Base-by-base conservation (phyloP, 2,113 vertebrate species). In the Nothoprocta pentlandii region DNA sequence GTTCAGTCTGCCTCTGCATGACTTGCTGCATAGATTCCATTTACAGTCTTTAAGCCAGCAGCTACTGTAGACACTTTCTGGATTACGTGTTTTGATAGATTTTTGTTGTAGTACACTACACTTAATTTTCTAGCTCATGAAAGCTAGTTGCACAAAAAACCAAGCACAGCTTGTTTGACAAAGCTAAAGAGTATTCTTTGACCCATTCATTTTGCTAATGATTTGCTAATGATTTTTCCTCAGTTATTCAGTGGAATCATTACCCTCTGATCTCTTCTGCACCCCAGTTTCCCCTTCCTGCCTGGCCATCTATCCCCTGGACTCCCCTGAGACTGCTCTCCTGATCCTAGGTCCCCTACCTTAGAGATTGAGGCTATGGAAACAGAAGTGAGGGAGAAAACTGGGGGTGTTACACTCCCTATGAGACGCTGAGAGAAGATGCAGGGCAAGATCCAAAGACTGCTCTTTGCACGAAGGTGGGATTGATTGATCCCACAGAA, bases 31-130 rank as follows among this genome's bases (percentile, higher is more conserved):
- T 80, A 39, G 79, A 44, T 69, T 53, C 82, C 71, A 54, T 5
- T 1, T 79, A 85, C 42, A 51, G 25, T 93, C 39, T 79, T 85
- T 87, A 87, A 92, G 79, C 87, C 58, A 79, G 23, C 61, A 85
- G 61, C 68, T 91, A 84, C 90, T 63, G 20, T 16, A 87, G 51
- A 17, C 90, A 36, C 51, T 66, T 85, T 30, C 23, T 83, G 85
- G 64, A 71, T 88, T 47, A 67, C 49, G 8, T 0, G 0, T 68
- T 44, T 16, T 12, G 0, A 12, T 80, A 74, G 56, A 9, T 76
- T 74, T 89, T 75, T 67, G 41, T 53, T 51, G 70, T 77, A 47
- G 28, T 87, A 96, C 96, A 97, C 97, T 98, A 97, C 97, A 88
- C 42, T 90, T 94, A 32, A 56, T 47, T 90, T 87, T 85, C 62